Base-by-base conservation (phyloP, 2,888 invertebrate genomes). In the Leucophenga maculata region DNA sequence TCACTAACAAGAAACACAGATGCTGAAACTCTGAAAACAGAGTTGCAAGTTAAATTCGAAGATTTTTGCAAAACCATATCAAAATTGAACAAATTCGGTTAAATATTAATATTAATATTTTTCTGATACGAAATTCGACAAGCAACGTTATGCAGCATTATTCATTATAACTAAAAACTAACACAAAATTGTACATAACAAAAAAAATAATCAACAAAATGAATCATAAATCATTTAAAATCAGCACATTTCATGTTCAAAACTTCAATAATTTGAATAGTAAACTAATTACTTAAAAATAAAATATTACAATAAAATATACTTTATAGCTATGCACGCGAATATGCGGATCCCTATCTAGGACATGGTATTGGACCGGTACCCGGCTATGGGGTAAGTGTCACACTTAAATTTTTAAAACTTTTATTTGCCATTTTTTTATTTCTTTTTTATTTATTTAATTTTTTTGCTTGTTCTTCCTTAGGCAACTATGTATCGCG, bases 281-380 rank as follows among this genome's bases (percentile, higher is more conserved):
- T 14, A 48, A 26, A 4, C 4, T 26, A 4, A 26, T 26, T 26
- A 4, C 26, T 60, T 32, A 39, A 60, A 62, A 50, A n/a, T 9
- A 68, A 32, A 26, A 13, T 62, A 26, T 26, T 26, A 50, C 26
- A 18, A 22, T 2, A 39, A 66, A 66, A 54, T 18, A 39, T 66
- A 16, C 26, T 59, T 82, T 80, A 72, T 78, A 95, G 95, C 79
- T 96, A 96, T 88, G 95, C 95, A 84, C 93, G 96, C 88, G 96
- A 97, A 87, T 95, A 95, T 87, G 94, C 96, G 82, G 97, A 98
- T 90, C 97, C 97, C 72, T 97, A 97, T 90, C 91, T 98, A 87
- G 96, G 95, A 80, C 97, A 97, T 90, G 94, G 97, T 77, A 97
- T 98, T 89, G 98, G 98, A 87, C 98, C 98, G 82, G 95, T 98